Conservation (phyloP, 2,113 vertebrate species). For the Poeciliopsis occidentalis region DNA sequence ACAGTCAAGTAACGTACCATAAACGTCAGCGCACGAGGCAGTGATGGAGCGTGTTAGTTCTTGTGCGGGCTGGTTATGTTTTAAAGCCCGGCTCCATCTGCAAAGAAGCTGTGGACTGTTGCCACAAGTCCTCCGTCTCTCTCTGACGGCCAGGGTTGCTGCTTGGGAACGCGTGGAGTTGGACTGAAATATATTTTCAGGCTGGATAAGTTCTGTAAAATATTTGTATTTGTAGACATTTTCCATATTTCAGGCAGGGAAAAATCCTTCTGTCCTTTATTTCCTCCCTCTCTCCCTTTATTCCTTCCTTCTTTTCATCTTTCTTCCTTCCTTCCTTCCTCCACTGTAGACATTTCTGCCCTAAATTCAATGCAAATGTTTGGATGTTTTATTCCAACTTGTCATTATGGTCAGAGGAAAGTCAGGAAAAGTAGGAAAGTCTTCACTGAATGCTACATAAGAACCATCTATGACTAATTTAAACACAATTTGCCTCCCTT, state of each 20-base stretch:
- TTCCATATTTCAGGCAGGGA: too few relatives aligned
- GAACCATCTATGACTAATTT: conserved; percentile 3
- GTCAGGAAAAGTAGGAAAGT: background rate
- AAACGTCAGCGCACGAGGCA: conserved; percentile 53
- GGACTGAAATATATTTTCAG: too few relatives aligned
- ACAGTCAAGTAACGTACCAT: conserved; percentile 68
- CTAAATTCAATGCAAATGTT: too few relatives aligned
- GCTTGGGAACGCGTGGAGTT: background rate
- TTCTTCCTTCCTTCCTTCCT: background rate
- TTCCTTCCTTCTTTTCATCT: background rate
- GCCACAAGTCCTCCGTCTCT: conserved; percentile 35
- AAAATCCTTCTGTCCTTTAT: too few relatives aligned
- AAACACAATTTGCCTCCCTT: conserved; percentile 21
- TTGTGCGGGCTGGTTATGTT: conserved; percentile 54
- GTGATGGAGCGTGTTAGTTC: conserved; percentile 64
- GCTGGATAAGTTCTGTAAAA: too few relatives aligned
- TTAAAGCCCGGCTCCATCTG: conserved; percentile 51
- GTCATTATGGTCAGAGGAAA: too few relatives aligned
- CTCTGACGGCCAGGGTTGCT: background rate
- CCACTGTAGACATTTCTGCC: too few relatives aligned
- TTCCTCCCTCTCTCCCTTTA: too few relatives aligned
- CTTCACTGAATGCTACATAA: background rate
- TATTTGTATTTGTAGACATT: too few relatives aligned
- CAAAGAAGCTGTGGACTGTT: conserved; percentile 38
- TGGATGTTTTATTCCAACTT: too few relatives aligned